Evolutionary conservation across 2,113 vertebrate genomes (phyloP).

Genomic region (Crocuta crocuta): DNA sequence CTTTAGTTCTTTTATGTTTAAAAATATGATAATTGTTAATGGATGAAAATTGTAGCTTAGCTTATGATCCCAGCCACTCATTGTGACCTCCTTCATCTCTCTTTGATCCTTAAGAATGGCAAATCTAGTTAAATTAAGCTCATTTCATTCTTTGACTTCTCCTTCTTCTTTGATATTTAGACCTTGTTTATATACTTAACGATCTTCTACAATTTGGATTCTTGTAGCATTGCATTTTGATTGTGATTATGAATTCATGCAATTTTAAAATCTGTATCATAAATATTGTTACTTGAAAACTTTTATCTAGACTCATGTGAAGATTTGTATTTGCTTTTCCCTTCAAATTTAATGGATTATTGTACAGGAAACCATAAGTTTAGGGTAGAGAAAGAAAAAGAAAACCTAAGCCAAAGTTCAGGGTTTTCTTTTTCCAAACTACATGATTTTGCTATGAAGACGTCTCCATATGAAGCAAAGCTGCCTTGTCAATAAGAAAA

Average conservation of each 20-base stretch:
- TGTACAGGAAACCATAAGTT: neutral
- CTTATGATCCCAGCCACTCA: slow-evolving; percentile 12
- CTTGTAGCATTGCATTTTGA: neutral
- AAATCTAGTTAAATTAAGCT: slow-evolving; percentile 62
- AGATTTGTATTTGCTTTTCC: slow-evolving; percentile 14
- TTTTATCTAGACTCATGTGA: neutral
- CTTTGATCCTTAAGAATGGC: slow-evolving; percentile 52
- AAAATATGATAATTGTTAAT: slow-evolving; percentile 61
- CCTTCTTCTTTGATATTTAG: slow-evolving; percentile 8
- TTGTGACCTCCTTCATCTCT: slow-evolving; percentile 1
- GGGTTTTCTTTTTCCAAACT: neutral
- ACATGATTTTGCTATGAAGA: neutral
- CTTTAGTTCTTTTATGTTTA: slow-evolving; percentile 67
- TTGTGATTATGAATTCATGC: neutral
- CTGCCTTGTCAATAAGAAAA: slow-evolving; percentile 58
- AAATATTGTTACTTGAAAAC: slow-evolving; percentile 39
- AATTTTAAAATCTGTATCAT: neutral
- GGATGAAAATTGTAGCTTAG: slow-evolving; percentile 55
- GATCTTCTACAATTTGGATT: slow-evolving; percentile 47
- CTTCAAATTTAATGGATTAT: neutral
- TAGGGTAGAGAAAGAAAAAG: neutral
- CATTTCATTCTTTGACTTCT: slow-evolving; percentile 3
- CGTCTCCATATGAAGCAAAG: slow-evolving; percentile 33
- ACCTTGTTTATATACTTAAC: slow-evolving; percentile 26
- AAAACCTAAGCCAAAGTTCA: neutral